phyloP scores from a whole-genome alignment of 2,888 invertebrate genomes.

The Catocala nupta region DNA sequence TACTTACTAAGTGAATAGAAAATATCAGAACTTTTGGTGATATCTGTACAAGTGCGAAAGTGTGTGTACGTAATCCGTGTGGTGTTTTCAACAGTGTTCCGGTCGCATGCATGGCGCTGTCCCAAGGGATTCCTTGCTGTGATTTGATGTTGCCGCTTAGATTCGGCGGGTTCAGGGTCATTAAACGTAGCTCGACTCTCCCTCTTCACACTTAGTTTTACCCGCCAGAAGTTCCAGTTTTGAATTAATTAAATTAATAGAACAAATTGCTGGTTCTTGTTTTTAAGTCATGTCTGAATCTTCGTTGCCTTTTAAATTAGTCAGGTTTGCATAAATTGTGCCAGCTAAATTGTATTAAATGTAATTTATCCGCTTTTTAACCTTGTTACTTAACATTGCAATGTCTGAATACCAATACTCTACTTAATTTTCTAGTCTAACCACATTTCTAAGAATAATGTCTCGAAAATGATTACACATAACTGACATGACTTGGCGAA shows the following conservation, averaged over 20 bases:
- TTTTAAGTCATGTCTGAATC: slow-evolving; percentile 4
- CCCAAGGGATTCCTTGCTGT: slow-evolving; percentile 40
- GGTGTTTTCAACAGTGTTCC: slow-evolving; percentile 12
- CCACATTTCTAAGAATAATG: no score
- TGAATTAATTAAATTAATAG: slow-evolving; percentile 35
- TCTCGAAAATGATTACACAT: slow-evolving; percentile 7
- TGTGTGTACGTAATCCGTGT: slow-evolving; percentile 8
- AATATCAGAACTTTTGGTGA: slow-evolving; percentile 10
- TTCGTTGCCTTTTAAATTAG: slow-evolving; percentile 31
- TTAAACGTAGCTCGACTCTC: slow-evolving; percentile 46
- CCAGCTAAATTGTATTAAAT: slow-evolving; percentile 1
- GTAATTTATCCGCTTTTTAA: slow-evolving; percentile 1
- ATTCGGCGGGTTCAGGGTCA: slow-evolving; percentile 48
- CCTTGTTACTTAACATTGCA: neutral
- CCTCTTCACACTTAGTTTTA: slow-evolving; percentile 23
- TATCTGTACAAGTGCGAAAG: slow-evolving; percentile 21
- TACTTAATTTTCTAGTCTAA: no score
- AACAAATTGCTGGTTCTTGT: slow-evolving; percentile 30
- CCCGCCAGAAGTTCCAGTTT: slow-evolving; percentile 25
- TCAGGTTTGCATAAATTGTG: slow-evolving; percentile 18
- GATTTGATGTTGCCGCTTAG: slow-evolving; percentile 56
- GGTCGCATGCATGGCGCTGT: slow-evolving; percentile 34
- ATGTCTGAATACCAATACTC: neutral
- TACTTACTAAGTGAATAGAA: neutral
- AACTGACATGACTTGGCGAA: slow-evolving; percentile 13